Conservation (phyloP, 2,797 vertebrate genomes). For the Falco rusticolus region DNA sequence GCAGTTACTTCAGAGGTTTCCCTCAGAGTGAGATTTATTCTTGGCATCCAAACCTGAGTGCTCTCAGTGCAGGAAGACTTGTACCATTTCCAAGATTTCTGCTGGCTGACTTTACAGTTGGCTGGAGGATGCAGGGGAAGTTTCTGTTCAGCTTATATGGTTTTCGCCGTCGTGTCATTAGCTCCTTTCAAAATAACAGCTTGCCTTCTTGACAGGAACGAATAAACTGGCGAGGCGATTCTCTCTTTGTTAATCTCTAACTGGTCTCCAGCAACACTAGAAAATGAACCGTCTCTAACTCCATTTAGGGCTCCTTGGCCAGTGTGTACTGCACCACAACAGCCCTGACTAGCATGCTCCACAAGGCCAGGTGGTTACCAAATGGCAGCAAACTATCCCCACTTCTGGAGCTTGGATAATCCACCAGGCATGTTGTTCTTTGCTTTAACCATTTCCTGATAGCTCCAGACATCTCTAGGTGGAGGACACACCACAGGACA, state of each 20-base stretch:
- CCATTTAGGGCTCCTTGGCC: neutral
- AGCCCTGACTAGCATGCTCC: neutral
- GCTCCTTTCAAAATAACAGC: constrained; percentile 65
- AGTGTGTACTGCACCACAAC: neutral
- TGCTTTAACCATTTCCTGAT: constrained; percentile 1
- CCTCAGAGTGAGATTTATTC: constrained; percentile 53
- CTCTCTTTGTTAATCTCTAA: constrained; percentile 44
- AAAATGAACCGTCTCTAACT: neutral
- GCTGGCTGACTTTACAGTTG: constrained; percentile 64
- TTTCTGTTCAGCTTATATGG: constrained; percentile 68
- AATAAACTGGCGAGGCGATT: constrained; percentile 41
- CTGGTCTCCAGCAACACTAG: neutral
- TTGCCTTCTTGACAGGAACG: constrained; percentile 57
- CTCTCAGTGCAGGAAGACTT: constrained; percentile 42
- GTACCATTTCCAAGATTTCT: constrained; percentile 62
- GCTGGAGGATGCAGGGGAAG: constrained; percentile 49
- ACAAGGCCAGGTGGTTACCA: neutral
- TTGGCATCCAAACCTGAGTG: constrained; percentile 47
- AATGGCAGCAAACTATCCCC: neutral
- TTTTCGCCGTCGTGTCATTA: constrained; percentile 37
- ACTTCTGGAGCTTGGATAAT: neutral
- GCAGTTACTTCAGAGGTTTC: constrained; percentile 62
- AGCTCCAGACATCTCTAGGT: neutral
- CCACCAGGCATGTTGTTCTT: neutral
- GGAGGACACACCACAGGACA: neutral